Conservation (phyloP, 2,113 vertebrate genomes). For the Irena cyanogastra region DNA sequence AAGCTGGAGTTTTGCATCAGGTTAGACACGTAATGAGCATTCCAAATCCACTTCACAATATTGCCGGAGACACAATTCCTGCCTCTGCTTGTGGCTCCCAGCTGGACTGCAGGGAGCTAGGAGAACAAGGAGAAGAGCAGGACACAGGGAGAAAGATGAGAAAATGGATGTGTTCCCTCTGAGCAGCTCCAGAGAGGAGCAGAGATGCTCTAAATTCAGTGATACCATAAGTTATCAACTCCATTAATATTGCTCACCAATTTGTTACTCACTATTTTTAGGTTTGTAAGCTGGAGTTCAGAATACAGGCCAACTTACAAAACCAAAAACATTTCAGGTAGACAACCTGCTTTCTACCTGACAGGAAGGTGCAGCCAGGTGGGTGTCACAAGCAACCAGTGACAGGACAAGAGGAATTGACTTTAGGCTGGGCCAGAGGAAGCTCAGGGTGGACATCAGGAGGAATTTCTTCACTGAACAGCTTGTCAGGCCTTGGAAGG, state of each 20-base stretch:
- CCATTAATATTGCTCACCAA: neutral
- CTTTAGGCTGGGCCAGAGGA: neutral
- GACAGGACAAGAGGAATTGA: accelerated
- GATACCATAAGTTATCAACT: neutral
- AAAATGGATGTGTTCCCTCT: neutral
- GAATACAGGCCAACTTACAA: neutral
- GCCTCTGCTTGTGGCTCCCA: neutral
- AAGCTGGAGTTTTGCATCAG: neutral
- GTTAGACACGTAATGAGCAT: neutral
- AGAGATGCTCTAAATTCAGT: neutral
- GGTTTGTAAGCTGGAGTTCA: neutral
- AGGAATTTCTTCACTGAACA: neutral
- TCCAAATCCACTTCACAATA: neutral
- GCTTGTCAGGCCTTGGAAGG: neutral
- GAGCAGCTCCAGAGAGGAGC: neutral
- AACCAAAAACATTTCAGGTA: neutral
- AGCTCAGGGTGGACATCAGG: accelerated
- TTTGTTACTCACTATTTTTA: neutral
- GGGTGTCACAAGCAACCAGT: neutral
- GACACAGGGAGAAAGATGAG: neutral
- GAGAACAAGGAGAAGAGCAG: neutral
- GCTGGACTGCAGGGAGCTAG: neutral
- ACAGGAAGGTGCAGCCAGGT: too few species aligned
- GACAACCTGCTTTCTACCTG: neutral
- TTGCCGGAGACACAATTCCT: neutral